These are phyloP conservation scores for Subacronicta megacephala DNA, from an alignment of 2,888 invertebrate genomes.

Conservation along the genomic window DNA sequence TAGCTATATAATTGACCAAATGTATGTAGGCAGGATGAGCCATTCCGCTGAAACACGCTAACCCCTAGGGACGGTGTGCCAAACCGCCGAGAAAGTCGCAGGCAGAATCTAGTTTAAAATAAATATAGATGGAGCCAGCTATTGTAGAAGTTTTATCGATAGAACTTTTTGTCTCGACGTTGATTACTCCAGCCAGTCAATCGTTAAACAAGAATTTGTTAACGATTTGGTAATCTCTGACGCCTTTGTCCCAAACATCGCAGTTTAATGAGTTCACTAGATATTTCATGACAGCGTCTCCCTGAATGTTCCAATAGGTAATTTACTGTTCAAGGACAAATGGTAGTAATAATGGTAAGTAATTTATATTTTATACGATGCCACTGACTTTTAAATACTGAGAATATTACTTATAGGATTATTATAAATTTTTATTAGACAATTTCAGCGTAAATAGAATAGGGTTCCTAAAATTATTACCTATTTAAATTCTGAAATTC, in stretches of 20 bases:
- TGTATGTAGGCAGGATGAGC: too few relatives aligned
- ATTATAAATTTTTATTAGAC: too few relatives aligned
- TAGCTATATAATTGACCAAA: too few relatives aligned
- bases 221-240: constrained; percentile 39
- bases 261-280: constrained; percentile 49
- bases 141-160: constrained; percentile 12
- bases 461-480: too few relatives aligned
- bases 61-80: too few relatives aligned
- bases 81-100: too few relatives aligned
- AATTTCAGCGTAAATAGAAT: too few relatives aligned
- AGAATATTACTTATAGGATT: too few relatives aligned
- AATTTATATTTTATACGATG: constrained; percentile 27
- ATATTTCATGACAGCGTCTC: constrained; percentile 31
- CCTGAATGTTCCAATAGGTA: constrained; percentile 37
- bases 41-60: too few relatives aligned
- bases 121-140: neutral
- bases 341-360: constrained; percentile 18
- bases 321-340: constrained; percentile 47
- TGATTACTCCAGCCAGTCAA: constrained; percentile 29
- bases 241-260: constrained; percentile 44
- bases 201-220: constrained; percentile 44
- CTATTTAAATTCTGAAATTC: too few relatives aligned
- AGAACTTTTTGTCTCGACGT: constrained; percentile 22
- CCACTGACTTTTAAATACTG: too few relatives aligned
- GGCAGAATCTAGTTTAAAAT: too few relatives aligned